Conservation (phyloP, 1,140 invertebrate species). For the Zaprionus ghesquierei region DNA sequence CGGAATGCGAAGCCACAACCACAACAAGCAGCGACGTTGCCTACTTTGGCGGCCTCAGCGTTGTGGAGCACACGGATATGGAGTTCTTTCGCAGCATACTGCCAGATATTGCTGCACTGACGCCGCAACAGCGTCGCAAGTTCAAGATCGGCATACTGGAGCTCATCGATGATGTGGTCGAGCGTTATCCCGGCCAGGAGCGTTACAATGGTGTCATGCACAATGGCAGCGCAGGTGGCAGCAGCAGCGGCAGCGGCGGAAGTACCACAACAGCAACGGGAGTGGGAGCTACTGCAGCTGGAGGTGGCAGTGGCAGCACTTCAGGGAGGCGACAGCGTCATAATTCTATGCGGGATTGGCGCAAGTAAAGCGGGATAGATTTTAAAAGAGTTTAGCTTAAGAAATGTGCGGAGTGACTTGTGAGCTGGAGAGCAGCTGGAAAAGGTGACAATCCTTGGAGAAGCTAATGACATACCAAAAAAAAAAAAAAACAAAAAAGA, state of each 20-base stretch:
- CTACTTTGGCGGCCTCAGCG: conserved; percentile 46
- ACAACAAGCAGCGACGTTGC: conserved; percentile 34
- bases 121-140: conserved; percentile 72
- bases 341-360: conserved; percentile 59
- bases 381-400: conserved; percentile 22
- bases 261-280: neutral
- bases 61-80: conserved; percentile 69
- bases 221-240: conserved; percentile 48
- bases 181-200: conserved; percentile 63
- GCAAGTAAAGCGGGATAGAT: conserved; percentile 36
- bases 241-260: conserved; percentile 31
- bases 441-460: neutral
- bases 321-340: conserved; percentile 23
- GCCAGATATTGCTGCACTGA: conserved; percentile 70
- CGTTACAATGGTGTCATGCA: conserved; percentile 36
- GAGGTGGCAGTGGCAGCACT: conserved; percentile 1
- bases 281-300: neutral
- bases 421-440: conserved; percentile 2
- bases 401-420: neutral
- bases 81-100: conserved; percentile 80
- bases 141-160: conserved; percentile 80
- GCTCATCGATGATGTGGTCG: conserved; percentile 75
- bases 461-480: neutral
- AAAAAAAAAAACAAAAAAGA: no score
- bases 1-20: conserved; percentile 64